Base-by-base conservation (phyloP, 2,888 invertebrate species). In the Hydrotaea cyrtoneurina region DNA sequence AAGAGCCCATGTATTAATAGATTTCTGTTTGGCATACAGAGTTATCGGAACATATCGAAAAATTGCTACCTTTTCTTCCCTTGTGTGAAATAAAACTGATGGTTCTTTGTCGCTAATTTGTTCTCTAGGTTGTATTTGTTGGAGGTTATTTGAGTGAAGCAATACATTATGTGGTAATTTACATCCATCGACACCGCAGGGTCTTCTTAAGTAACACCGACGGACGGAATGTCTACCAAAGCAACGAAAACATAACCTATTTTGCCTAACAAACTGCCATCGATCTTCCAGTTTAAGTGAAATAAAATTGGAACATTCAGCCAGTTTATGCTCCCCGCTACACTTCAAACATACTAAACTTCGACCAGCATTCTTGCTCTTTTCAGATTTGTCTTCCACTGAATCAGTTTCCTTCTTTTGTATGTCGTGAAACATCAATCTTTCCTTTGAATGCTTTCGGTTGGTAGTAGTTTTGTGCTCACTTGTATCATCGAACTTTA, bases 151-250 rank as follows among this genome's bases (percentile, higher is more conserved):
- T 36, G 62, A 57, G 43, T 72, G 72, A 2, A 50, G 31, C 15
- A 53, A 11, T 2, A 43, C 13, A 53, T 55, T 53, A 26, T 75
- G 75, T 4, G 75, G 7, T 19, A 43, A 36, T 43, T 46, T 39
- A 31, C 75, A 75, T 23, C 62, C 46, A 26, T 75, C 75, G 2
- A 75, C 75, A 10, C 46, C 39, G 19, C 80, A 83, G 15, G 39
- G 62, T 15, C 8, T 39, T 46, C 77, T 84, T 0, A 39, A 74
- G 31, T 76, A 78, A 64, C 81, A 85, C 7, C 78, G 80, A 19
- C 75, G 69, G 0, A 83, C 4, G 23, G 13, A 17, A 64, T 86
- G 78, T 10, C 75, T 82, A 46, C 64, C 78, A 36, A 86, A 76
- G 26, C 85, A 82, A 8, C 83, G 71, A 13, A 77, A 43, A 13